phyloP scores from a whole-genome alignment of 2,797 vertebrate genomes.

The Octomys mimax region DNA sequence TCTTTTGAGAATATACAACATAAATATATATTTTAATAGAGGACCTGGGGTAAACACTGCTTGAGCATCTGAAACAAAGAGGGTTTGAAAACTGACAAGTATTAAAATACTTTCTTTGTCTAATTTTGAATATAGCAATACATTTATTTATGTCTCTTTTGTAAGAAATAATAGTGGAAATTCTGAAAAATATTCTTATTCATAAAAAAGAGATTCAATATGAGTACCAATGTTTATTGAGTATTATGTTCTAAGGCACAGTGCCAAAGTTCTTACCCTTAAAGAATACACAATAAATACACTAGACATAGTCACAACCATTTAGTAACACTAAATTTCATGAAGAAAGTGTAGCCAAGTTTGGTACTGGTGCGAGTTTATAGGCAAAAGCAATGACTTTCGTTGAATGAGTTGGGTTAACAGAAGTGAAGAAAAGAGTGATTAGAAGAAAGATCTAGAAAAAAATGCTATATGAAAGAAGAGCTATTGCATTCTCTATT shows the following conservation, averaged over 20 bases:
- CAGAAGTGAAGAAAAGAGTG: constrained; percentile 42
- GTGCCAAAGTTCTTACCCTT: constrained; percentile 44
- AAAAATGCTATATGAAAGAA: not conserved
- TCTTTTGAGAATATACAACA: constrained; percentile 32
- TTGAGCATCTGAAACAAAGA: constrained; percentile 49
- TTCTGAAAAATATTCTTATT: not conserved
- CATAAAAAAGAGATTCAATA: constrained; percentile 23
- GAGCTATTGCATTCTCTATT: constrained; percentile 37
- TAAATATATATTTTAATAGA: constrained; percentile 55
- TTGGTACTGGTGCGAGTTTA: not conserved
- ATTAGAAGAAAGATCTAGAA: not conserved
- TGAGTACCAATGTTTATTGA: constrained; percentile 44
- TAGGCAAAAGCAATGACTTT: not conserved
- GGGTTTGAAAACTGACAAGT: not conserved
- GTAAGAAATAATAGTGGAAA: constrained; percentile 31
- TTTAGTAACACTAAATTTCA: constrained; percentile 21
- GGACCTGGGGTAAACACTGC: constrained; percentile 21
- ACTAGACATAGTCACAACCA: constrained; percentile 19
- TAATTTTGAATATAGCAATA: constrained; percentile 25
- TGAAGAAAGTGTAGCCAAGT: not conserved
- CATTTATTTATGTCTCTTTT: constrained; percentile 31
- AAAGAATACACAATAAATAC: not conserved
- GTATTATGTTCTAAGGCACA: constrained; percentile 3
- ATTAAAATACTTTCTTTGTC: constrained; percentile 45
- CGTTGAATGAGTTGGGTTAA: not conserved